Conservation (phyloP, 2,888 invertebrate genomes). For the Metacarcinus magister region DNA sequence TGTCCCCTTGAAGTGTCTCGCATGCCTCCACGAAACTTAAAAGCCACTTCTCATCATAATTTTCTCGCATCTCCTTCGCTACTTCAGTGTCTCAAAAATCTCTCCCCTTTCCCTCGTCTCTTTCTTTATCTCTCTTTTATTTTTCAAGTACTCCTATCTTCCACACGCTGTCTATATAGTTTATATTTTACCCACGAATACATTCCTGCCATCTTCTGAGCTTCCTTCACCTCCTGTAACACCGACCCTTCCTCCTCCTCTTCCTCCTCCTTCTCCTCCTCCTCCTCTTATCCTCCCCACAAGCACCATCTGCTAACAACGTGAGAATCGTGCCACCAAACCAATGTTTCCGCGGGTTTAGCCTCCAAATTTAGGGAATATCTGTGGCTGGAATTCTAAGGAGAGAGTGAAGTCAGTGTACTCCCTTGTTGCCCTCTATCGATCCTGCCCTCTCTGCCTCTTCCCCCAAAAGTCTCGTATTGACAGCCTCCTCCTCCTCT, state of each 20-base stretch:
- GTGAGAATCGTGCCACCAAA: not conserved
- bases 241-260: not conserved
- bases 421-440: not conserved
- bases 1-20: not conserved
- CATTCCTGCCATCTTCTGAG: not conserved
- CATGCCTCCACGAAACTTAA: not conserved
- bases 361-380: not conserved
- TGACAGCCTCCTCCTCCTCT: not conserved
- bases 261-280: not conserved
- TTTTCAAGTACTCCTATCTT: not conserved
- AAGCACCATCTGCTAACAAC: not conserved
- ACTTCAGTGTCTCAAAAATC: not conserved
- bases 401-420: not conserved
- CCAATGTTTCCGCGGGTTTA: slow-evolving; percentile 31
- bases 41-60: not conserved
- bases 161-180: not conserved
- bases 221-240: not conserved
- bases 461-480: not conserved
- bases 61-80: not conserved
- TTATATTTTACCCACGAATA: not conserved
- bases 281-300: not conserved
- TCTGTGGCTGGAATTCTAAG: slow-evolving; percentile 7
- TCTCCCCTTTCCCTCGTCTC: not conserved
- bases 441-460: not conserved
- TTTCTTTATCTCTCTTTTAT: not conserved